These are phyloP conservation scores for Allacma fusca DNA, from an alignment of 2,888 invertebrate species.

Conservation along the genomic window DNA sequence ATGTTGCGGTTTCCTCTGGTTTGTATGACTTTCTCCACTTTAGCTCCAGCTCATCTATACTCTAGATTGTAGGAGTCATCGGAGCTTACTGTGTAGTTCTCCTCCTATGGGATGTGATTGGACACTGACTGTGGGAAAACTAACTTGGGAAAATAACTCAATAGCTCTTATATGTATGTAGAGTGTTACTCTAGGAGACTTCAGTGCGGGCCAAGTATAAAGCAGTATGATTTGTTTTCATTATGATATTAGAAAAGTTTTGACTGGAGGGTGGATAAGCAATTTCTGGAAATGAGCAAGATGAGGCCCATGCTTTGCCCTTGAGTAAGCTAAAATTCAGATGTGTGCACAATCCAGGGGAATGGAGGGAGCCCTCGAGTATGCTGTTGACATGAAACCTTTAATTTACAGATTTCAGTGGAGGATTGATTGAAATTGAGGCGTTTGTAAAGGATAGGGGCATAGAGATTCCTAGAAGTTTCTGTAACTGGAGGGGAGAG, in stretches of 20 bases:
- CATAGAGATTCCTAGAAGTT: too few relatives aligned
- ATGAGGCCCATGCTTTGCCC: background rate
- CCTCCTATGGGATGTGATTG: background rate
- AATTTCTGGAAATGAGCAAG: slow-evolving; percentile 8
- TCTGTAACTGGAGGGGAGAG: too few relatives aligned
- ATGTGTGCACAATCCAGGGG: too few relatives aligned
- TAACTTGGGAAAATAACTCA: background rate
- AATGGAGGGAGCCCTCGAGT: background rate
- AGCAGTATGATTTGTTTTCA: slow-evolving; percentile 1
- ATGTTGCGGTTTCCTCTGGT: background rate
- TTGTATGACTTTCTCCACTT: background rate
- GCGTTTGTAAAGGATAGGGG: too few relatives aligned
- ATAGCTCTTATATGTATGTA: too few relatives aligned
- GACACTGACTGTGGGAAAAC: background rate
- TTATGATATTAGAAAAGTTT: slow-evolving; percentile 12
- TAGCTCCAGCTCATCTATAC: background rate
- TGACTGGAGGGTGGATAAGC: slow-evolving; percentile 3
- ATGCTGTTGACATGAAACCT: slow-evolving; percentile 21
- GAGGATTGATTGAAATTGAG: background rate
- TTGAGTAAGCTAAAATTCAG: too few relatives aligned
- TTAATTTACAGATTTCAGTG: slow-evolving; percentile 9
- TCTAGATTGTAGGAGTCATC: too few relatives aligned
- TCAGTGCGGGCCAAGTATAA: background rate
- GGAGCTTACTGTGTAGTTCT: too few relatives aligned
- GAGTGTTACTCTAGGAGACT: background rate